A percentile compares a stretch with the other conserved stretches of the same genome.
Evolutionary conservation across 2,888 invertebrate species (phyloP).

Genomic region (Amiota minor): DNA sequence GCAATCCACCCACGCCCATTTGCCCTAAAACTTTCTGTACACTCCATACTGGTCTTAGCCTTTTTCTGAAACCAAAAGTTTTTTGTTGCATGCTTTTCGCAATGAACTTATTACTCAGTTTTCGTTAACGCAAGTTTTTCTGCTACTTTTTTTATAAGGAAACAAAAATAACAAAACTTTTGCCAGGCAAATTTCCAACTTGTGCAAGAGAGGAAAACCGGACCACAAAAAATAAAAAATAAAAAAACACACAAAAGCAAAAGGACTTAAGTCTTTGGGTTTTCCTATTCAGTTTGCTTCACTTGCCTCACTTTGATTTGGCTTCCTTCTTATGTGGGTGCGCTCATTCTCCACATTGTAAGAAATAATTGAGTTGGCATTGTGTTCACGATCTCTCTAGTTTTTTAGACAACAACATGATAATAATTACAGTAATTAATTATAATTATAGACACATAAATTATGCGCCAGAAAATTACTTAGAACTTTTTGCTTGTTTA

Average conservation of each 20-base stretch:
- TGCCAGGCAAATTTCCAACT: conserved; percentile 4
- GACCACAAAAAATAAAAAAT: background rate
- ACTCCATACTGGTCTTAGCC: background rate
- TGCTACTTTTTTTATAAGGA: background rate
- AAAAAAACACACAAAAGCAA: too few species aligned
- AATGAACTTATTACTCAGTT: conserved; percentile 21
- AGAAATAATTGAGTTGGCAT: conserved; percentile 65
- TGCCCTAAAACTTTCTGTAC: background rate
- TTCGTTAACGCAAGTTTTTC: conserved; percentile 6
- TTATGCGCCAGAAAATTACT: conserved; percentile 51
- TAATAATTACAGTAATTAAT: conserved; percentile 67
- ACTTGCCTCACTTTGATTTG: background rate
- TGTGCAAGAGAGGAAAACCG: too few species aligned
- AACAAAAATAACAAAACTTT: conserved; percentile 1
- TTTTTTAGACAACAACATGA: conserved; percentile 48
- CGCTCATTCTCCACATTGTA: conserved; percentile 43
- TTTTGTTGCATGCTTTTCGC: conserved; percentile 16
- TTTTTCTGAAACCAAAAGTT: background rate
- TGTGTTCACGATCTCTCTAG: conserved; percentile 35
- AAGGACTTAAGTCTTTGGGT: background rate
- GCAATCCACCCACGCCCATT: background rate
- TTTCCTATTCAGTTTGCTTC: background rate
- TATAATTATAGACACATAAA: conserved; percentile 67
- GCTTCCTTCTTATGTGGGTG: conserved; percentile 1
- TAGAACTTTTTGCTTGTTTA: background rate